Base-by-base conservation (phyloP, 2,888 invertebrate genomes). In the Meandrusa payeni region DNA sequence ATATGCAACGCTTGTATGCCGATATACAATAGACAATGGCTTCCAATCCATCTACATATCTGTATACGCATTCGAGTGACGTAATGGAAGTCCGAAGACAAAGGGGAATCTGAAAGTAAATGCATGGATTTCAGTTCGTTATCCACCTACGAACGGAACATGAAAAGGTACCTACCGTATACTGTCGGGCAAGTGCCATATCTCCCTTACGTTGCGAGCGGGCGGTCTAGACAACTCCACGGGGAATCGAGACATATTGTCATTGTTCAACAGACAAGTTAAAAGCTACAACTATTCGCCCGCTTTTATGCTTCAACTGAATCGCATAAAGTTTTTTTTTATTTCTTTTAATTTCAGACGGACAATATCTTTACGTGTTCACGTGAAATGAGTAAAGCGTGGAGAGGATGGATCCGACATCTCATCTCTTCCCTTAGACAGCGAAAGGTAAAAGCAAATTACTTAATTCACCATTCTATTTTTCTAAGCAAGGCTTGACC, bases 231-330 rank as follows among this genome's bases (percentile, higher is more conserved):
- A 66, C 62, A 63, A 61, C 59, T 64, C 76, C 70, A 55, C 46
- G 38, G 73, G 70, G 76, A 70, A 51, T 48, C 47, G 57, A 63
- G 64, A 73, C 69, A 71, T 62, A 74, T 75, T 70, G 72, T 71
- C 58, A 64, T 64, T 65, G 66, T 64, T 61, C 58, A 65, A 53
- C 58, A 63, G 55, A 64, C 63, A 65, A 62, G 57, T 64, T 64
- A 56, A 55, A 47, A 65, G 53, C 56, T 57, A 54, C 52, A 57
- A 61, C 57, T 60, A 64, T 68, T 62, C 58, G 62, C 54, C 53
- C 41, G 34, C 50, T 58, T 55, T 49, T 54, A 47, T 55, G 52
- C 40, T 43, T 43, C n/a, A 19, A 31, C 17, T 23, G 26, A 31
- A 31, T 37, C 19, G 17, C 6, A 13, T 20, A 7, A 13, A 12